These are phyloP conservation scores for Calameuta filiformis DNA, from an alignment of 2,888 invertebrate genomes.

Conservation along the genomic window DNA sequence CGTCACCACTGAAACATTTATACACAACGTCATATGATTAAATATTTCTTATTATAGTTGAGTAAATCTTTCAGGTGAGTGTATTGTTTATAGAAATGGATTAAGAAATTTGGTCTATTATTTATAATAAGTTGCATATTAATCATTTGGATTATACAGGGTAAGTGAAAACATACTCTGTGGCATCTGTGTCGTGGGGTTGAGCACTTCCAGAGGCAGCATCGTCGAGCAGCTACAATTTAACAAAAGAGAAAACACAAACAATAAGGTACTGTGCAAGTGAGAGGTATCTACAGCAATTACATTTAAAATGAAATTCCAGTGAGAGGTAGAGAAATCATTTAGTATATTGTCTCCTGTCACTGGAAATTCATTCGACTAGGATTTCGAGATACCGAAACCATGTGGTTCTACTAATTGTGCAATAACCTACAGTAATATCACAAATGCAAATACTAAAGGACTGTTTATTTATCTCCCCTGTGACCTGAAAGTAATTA, in stretches of 20 bases:
- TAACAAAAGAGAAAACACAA: constrained; percentile 73
- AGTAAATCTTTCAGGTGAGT: not conserved
- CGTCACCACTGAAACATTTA: constrained; percentile 65
- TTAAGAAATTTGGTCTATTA: not conserved
- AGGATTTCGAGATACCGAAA: constrained; percentile 11
- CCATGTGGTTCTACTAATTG: constrained; percentile 31
- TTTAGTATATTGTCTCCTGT: not conserved
- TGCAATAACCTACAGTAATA: constrained; percentile 26
- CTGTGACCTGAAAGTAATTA: not conserved
- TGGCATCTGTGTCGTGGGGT: constrained; percentile 51
- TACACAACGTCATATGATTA: constrained; percentile 19
- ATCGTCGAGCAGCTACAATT: constrained; percentile 76
- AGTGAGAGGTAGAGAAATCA: constrained; percentile 2
- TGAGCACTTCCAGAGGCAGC: constrained; percentile 70
- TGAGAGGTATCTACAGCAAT: constrained; percentile 38
- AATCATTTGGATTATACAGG: constrained; percentile 21
- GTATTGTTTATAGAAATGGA: not conserved
- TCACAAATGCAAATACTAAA: constrained; percentile 11
- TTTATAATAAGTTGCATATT: not conserved
- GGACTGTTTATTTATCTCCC: not conserved
- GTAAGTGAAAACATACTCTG: constrained; percentile 58
- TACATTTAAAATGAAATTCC: constrained; percentile 4
- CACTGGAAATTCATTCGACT: constrained; percentile 8
- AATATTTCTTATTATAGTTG: not conserved
- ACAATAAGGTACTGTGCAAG: constrained; percentile 66